Conservation (phyloP, 2,797 vertebrate species). For the Rhinoraja longicauda region DNA sequence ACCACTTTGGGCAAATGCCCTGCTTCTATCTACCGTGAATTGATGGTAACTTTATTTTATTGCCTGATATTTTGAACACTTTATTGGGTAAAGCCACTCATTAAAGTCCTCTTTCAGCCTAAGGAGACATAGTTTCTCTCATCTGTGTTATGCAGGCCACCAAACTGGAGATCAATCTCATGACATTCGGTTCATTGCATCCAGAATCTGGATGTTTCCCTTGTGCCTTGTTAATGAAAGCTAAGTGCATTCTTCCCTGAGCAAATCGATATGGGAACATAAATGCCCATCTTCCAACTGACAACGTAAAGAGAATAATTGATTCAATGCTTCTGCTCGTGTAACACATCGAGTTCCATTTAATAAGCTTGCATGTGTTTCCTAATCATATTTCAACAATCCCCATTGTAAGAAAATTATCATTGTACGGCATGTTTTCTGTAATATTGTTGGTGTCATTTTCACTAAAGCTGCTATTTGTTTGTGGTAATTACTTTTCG, state of each 20-base stretch:
- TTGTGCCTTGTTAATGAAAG: not conserved
- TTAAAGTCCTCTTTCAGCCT: not conserved
- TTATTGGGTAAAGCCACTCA: not conserved
- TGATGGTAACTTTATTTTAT: not conserved
- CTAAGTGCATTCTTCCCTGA: not conserved
- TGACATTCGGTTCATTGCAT: not conserved
- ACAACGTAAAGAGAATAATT: not conserved
- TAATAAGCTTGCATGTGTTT: not conserved
- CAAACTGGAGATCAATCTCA: not conserved
- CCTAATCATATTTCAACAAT: conserved; percentile 10
- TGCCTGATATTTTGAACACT: not conserved
- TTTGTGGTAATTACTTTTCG: not conserved
- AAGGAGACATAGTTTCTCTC: not conserved
- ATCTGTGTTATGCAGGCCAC: too few species aligned
- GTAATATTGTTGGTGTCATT: not conserved
- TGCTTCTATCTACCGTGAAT: not conserved
- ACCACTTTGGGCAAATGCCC: not conserved
- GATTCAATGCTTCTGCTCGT: not conserved
- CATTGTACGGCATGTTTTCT: not conserved
- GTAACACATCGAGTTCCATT: not conserved
- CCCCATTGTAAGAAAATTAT: not conserved
- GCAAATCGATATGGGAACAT: not conserved
- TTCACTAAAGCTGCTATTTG: not conserved
- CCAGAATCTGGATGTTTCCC: not conserved
- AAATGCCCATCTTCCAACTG: not conserved